phyloP scores from a whole-genome alignment of 2,113 vertebrate species.

The Ciconia maguari region DNA sequence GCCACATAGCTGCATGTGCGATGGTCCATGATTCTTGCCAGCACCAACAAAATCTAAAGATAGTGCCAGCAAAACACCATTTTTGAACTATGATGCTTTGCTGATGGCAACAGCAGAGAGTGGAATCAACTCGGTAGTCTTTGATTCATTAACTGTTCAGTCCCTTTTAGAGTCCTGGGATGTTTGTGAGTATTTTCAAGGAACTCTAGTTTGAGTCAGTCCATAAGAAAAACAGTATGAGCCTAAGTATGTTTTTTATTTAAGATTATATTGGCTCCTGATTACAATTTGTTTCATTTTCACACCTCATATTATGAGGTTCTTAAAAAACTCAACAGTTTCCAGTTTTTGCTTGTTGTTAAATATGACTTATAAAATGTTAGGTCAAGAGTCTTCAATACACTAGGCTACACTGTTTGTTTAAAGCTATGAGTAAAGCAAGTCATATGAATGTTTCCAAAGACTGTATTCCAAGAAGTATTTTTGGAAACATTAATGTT shows the following conservation, averaged over 20 bases:
- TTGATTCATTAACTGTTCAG: not conserved
- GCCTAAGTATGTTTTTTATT: constrained; percentile 1
- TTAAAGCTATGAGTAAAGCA: constrained; percentile 11
- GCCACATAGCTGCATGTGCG: not conserved
- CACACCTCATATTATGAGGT: not conserved
- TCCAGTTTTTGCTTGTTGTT: constrained; percentile 46
- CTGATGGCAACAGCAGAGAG: not conserved
- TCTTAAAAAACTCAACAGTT: not conserved
- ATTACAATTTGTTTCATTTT: not conserved
- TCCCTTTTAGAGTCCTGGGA: not conserved
- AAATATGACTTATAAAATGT: not conserved
- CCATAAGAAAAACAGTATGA: constrained; percentile 6
- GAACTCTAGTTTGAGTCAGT: not conserved
- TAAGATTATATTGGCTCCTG: not conserved
- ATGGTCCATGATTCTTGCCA: not conserved
- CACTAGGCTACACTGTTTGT: not conserved
- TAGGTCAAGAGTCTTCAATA: not conserved
- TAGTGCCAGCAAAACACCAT: not conserved
- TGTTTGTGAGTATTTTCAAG: constrained; percentile 8
- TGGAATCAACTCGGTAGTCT: constrained; percentile 3
- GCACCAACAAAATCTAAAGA: not conserved
- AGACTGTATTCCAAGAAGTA: constrained; percentile 40
- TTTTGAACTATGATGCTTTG: not conserved
- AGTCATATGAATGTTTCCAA: constrained; percentile 56
- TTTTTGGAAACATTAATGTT: constrained; percentile 72